Conservation (phyloP, 1,140 invertebrate genomes). For the Polypedilum vanderplanki region DNA sequence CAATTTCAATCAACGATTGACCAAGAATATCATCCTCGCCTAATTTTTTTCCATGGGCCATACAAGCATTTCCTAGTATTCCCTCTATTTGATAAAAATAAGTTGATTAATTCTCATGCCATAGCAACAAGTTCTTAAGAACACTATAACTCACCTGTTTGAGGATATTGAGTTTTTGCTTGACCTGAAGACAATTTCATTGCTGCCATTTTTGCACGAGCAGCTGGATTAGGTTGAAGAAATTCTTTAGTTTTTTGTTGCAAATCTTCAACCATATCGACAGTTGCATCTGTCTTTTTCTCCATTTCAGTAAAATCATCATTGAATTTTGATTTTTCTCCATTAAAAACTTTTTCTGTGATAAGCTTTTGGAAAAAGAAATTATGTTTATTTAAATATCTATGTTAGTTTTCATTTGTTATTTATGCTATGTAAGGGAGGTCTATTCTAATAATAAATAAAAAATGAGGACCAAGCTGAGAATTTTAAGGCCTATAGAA, state of each 20-base stretch:
- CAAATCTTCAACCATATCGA: slow-evolving; percentile 90
- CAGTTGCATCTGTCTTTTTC: slow-evolving; percentile 96
- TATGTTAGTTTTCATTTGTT: neutral
- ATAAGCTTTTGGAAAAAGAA: slow-evolving; percentile 75
- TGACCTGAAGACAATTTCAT: slow-evolving; percentile 86
- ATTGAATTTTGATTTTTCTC: slow-evolving; percentile 97
- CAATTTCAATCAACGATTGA: slow-evolving; percentile 87
- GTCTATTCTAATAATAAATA: slow-evolving; percentile 5
- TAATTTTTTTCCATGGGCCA: slow-evolving; percentile 89
- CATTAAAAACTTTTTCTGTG: slow-evolving; percentile 99
- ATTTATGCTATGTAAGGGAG: neutral
- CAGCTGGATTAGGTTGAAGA: slow-evolving; percentile 96
- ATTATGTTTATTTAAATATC: neutral
- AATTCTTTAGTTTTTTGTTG: slow-evolving; percentile 97
- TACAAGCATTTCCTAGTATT: slow-evolving; percentile 93
- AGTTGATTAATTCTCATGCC: no score
- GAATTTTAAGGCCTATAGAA: neutral
- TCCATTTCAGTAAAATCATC: slow-evolving; percentile 99
- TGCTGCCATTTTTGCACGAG: slow-evolving; percentile 89
- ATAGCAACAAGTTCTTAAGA: no score
- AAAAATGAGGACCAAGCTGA: neutral
- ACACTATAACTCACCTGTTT: no score
- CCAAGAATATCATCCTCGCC: slow-evolving; percentile 93
- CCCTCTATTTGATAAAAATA: no score
- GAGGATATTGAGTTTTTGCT: slow-evolving; percentile 90